A percentile compares a stretch with the other conserved stretches of the same genome.
Evolutionary conservation across 2,888 invertebrate species (phyloP).

Genomic region (Ophion obscuratus): DNA sequence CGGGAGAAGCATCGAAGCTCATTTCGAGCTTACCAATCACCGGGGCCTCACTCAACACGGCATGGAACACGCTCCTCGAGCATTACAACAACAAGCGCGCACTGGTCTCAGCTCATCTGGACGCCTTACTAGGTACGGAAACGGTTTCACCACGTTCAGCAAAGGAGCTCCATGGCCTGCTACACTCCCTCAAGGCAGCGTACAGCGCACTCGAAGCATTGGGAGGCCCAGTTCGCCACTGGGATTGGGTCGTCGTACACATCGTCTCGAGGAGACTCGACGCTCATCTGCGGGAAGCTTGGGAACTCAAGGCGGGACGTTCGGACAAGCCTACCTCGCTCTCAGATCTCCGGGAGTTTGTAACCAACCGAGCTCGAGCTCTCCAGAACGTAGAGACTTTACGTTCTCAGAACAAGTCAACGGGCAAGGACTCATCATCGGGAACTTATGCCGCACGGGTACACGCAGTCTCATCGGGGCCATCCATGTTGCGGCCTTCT

Average conservation of each 20-base stretch:
- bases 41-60: slow-evolving; percentile 4
- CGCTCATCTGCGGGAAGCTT: background rate
- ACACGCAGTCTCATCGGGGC: background rate
- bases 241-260: slow-evolving; percentile 20
- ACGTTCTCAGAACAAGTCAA: too few species aligned
- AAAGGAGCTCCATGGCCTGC: slow-evolving; percentile 10
- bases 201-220: slow-evolving; percentile 12
- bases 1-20: slow-evolving; percentile 8
- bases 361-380: slow-evolving; percentile 1
- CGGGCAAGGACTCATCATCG: too few species aligned
- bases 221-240: background rate
- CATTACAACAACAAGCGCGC: slow-evolving; percentile 1
- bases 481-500: background rate
- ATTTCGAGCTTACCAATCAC: background rate
- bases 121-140: background rate
- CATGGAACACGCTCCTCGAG: background rate
- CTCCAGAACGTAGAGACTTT: background rate
- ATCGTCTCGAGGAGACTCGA: too few species aligned
- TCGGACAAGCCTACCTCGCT: slow-evolving; percentile 12
- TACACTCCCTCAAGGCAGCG: slow-evolving; percentile 18
- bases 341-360: background rate
- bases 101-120: slow-evolving; percentile 12
- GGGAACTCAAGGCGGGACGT: slow-evolving; percentile 2
- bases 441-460: background rate
- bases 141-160: slow-evolving; percentile 14